Conservation (phyloP, 2,113 vertebrate species). For the Vimba vimba region DNA sequence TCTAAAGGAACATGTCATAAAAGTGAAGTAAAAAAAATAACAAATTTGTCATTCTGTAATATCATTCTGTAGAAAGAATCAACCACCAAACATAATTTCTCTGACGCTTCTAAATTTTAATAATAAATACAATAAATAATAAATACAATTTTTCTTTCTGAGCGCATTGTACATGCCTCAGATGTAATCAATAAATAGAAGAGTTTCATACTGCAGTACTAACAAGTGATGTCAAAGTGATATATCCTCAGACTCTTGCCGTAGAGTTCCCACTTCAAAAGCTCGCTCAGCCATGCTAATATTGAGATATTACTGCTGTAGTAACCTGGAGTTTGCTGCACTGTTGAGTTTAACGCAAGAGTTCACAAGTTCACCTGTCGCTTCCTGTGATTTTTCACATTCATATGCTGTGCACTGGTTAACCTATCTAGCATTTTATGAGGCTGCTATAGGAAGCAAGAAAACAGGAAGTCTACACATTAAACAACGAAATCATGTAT, state of each 20-base stretch:
- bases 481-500: background rate
- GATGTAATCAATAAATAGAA: background rate
- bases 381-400: constrained; percentile 3
- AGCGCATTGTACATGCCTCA: background rate
- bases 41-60: background rate
- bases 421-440: background rate
- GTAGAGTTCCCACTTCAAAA: background rate
- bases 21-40: constrained; percentile 14
- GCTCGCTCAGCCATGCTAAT: background rate
- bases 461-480: background rate
- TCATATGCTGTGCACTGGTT: background rate
- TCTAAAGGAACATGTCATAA: background rate
- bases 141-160: background rate
- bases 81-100: background rate
- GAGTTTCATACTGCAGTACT: background rate
- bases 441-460: background rate
- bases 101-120: background rate
- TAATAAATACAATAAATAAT: background rate
- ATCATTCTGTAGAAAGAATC: background rate
- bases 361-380: constrained; percentile 18
- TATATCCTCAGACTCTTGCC: background rate
- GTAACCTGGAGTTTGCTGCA: constrained; percentile 22
- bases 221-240: constrained; percentile 18
- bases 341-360: background rate
- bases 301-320: background rate